phyloP scores from a whole-genome alignment of 1,140 invertebrate species.

The Ridgeia piscesae region DNA sequence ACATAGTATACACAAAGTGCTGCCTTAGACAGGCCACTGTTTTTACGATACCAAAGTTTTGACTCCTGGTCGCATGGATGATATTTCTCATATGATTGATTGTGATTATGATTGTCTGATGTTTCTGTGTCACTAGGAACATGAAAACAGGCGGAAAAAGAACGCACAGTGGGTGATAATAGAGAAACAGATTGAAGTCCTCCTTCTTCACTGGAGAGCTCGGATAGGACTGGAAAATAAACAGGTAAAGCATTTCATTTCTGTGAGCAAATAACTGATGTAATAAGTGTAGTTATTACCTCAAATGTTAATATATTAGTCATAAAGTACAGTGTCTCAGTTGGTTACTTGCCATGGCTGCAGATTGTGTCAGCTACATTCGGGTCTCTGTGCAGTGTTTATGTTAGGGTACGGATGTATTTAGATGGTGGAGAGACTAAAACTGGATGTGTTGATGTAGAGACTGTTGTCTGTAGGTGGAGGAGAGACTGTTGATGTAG shows the following conservation, averaged over 20 bases:
- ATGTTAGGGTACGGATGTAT: too few relatives aligned
- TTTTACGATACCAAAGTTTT: too few relatives aligned
- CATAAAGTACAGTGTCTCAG: neutral
- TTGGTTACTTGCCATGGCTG: too few relatives aligned
- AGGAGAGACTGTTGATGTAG: too few relatives aligned
- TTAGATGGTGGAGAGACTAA: too few relatives aligned
- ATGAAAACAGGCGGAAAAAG: conserved; percentile 51
- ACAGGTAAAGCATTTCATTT: conserved; percentile 56
- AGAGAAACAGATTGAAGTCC: conserved; percentile 67
- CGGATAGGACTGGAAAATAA: conserved; percentile 69
- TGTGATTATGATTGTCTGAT: neutral
- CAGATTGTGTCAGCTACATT: too few relatives aligned
- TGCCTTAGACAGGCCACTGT: too few relatives aligned
- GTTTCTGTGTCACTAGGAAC: conserved; percentile 37
- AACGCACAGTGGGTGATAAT: conserved; percentile 59
- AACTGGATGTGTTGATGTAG: too few relatives aligned
- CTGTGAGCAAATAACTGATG: neutral
- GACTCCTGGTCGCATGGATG: neutral
- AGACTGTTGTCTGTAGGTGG: too few relatives aligned
- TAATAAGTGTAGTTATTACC: neutral
- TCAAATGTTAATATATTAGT: neutral
- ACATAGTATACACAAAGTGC: too few relatives aligned
- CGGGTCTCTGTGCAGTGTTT: too few relatives aligned
- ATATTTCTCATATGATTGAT: too few relatives aligned
- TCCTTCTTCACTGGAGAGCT: conserved; percentile 87